These are phyloP conservation scores for Calvadosia cruxmelitensis DNA, from an alignment of 30 jellyfish, hydroid and myxozoan species.

Conservation along the genomic window DNA sequence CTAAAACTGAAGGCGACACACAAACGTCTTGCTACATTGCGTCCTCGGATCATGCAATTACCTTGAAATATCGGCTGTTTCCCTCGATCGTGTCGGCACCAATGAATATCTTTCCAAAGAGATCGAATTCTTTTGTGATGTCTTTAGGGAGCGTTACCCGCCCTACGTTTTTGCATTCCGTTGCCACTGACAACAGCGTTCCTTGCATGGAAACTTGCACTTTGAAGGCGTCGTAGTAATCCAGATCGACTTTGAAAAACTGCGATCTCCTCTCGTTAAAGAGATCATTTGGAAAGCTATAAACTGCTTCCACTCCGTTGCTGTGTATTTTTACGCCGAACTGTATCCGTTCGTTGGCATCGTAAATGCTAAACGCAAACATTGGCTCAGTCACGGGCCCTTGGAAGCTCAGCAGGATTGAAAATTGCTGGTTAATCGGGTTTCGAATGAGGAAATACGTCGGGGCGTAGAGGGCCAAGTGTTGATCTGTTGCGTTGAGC, in stretches of 20 bases:
- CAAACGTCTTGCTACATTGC: no score
- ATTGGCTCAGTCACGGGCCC: conserved; percentile 20
- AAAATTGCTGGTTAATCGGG: background rate
- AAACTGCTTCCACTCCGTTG: conserved; percentile 26
- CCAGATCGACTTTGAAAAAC: background rate
- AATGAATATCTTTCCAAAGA: conserved; percentile 63
- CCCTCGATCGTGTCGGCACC: conserved; percentile 88
- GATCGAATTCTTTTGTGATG: conserved; percentile 24
- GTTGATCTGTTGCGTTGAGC: background rate
- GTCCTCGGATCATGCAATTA: no score
- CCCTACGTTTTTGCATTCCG: background rate
- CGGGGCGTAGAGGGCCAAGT: background rate
- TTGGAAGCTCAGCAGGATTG: background rate
- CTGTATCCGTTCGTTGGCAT: conserved; percentile 77
- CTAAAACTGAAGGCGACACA: no score
- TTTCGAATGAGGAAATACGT: background rate
- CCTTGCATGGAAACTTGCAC: background rate
- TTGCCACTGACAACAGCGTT: background rate
- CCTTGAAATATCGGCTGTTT: background rate
- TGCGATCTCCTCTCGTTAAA: conserved; percentile 32
- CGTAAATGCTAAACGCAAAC: conserved; percentile 49
- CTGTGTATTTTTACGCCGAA: conserved; percentile 70
- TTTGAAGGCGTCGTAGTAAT: background rate
- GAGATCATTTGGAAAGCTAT: conserved; percentile 37
- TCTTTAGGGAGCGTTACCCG: background rate